These are phyloP conservation scores for Typhlichthys eigenmanni DNA, from an alignment of 2,797 vertebrate genomes.

Conservation along the genomic window DNA sequence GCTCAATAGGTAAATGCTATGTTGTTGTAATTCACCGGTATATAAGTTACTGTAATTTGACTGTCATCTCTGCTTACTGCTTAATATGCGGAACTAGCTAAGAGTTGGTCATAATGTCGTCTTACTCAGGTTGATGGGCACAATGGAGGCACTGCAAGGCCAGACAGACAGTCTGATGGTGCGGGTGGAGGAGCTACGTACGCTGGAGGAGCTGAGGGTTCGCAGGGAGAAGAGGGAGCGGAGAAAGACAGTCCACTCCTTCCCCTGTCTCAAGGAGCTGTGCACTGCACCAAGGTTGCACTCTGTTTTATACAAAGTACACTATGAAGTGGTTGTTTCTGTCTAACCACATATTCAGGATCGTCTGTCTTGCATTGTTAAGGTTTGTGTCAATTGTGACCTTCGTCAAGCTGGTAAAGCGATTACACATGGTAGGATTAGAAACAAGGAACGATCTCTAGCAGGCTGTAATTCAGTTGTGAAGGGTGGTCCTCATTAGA, in stretches of 20 bases:
- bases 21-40: no score
- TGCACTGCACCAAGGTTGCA: conserved; percentile 86
- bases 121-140: conserved; percentile 85
- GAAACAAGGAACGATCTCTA: no score
- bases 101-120: background rate
- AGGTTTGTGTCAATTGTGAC: no score
- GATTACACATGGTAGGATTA: no score
- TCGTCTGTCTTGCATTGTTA: no score
- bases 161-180: conserved; percentile 91
- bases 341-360: no score
- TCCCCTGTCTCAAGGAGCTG: conserved; percentile 94
- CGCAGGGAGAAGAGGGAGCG: conserved; percentile 89
- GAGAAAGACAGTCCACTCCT: conserved; percentile 92
- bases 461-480: no score
- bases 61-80: no score
- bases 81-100: no score
- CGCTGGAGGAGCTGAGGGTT: conserved; percentile 88
- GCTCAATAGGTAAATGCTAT: background rate
- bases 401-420: no score
- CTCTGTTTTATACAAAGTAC: background rate
- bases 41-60: no score
- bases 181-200: conserved; percentile 89
- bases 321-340: no score
- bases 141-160: conserved; percentile 87
- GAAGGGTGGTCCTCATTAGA: background rate